These are phyloP conservation scores for Pasiphila rectangulata DNA, from an alignment of 2,888 invertebrate species.

Conservation along the genomic window DNA sequence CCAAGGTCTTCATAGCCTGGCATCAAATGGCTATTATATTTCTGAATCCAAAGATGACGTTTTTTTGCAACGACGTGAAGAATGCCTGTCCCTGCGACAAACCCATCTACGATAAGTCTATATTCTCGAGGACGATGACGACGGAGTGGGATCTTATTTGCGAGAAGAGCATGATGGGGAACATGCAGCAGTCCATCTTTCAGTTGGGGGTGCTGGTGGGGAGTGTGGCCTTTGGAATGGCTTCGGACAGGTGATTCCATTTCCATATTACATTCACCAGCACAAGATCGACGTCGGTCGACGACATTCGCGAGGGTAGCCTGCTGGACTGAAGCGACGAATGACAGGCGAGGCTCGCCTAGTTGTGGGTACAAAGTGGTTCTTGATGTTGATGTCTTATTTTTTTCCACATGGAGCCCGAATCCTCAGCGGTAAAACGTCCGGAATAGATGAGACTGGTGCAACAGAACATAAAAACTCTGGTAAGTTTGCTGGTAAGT, in stretches of 20 bases:
- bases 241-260: not conserved
- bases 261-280: too few species aligned
- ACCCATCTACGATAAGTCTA: not conserved
- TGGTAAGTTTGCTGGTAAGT: too few species aligned
- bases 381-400: too few species aligned
- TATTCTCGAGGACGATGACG: not conserved
- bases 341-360: too few species aligned
- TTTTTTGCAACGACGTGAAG: not conserved
- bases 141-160: not conserved
- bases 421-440: too few species aligned
- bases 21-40: slow-evolving; percentile 1
- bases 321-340: too few species aligned
- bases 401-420: too few species aligned
- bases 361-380: too few species aligned
- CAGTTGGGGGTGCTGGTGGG: not conserved
- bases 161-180: not conserved
- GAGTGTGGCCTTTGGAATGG: not conserved
- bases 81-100: not conserved
- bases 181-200: not conserved
- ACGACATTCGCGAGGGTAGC: too few species aligned
- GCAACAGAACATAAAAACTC: too few species aligned
- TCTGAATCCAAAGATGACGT: not conserved
- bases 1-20: not conserved
- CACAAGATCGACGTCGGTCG: too few species aligned
- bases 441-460: too few species aligned